Percentiles rank a stretch among this genome's conserved stretches.
Evolutionary conservation across 2,888 invertebrate genomes (phyloP).

Genomic region (Hemicrepidius hirtus): DNA sequence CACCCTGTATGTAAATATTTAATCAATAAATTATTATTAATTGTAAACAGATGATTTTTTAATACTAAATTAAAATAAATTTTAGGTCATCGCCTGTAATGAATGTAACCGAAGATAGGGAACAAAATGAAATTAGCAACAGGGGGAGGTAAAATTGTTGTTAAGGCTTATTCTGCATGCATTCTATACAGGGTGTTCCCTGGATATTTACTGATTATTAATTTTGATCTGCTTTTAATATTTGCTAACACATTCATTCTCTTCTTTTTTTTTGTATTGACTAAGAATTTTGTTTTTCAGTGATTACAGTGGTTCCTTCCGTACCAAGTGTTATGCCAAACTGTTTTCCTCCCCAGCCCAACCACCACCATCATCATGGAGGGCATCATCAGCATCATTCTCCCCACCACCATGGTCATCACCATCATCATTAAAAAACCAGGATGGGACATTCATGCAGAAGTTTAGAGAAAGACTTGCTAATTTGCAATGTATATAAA

Average conservation of each 20-base stretch:
- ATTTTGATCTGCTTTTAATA: no score
- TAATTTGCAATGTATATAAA: slow-evolving; percentile 13
- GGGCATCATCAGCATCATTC: slow-evolving; percentile 20
- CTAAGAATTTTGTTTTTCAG: neutral
- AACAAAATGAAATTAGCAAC: slow-evolving; percentile 4
- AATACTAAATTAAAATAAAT: slow-evolving; percentile 6
- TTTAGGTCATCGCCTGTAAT: slow-evolving; percentile 36
- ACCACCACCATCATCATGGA: slow-evolving; percentile 1
- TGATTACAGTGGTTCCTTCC: slow-evolving; percentile 14
- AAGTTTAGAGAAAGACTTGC: neutral
- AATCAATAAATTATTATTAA: no score
- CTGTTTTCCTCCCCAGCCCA: neutral
- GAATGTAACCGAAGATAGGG: slow-evolving; percentile 8
- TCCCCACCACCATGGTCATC: slow-evolving; percentile 9
- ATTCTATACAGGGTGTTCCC: neutral
- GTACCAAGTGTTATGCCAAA: slow-evolving; percentile 11
- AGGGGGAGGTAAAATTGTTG: slow-evolving; percentile 5
- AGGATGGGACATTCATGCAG: neutral
- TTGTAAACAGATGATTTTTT: no score
- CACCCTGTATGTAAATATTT: no score
- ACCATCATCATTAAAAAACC: slow-evolving; percentile 19
- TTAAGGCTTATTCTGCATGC: slow-evolving; percentile 1
- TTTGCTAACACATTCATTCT: no score
- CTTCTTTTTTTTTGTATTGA: neutral
- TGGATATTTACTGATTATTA: no score